phyloP scores from a whole-genome alignment of 1,140 invertebrate genomes.

The Patella vulgata region DNA sequence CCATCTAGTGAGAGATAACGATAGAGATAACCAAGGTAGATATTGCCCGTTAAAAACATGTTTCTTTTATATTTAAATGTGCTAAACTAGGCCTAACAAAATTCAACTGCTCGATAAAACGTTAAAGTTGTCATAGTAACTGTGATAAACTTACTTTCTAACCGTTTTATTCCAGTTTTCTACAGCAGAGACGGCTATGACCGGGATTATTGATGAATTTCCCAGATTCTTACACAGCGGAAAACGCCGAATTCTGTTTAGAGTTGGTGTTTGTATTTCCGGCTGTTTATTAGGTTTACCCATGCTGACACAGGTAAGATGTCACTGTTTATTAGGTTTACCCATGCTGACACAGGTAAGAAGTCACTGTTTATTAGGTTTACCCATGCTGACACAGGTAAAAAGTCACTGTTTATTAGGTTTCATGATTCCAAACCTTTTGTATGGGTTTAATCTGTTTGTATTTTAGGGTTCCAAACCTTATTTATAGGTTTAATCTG shows the following conservation, averaged over 20 bases:
- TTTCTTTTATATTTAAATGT: too few species aligned
- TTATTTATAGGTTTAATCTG: too few species aligned
- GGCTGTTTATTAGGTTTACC: constrained; percentile 75
- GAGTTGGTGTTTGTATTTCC: constrained; percentile 69
- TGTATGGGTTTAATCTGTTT: too few species aligned
- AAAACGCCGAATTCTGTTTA: constrained; percentile 33
- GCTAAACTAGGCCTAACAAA: too few species aligned
- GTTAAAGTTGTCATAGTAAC: too few species aligned
- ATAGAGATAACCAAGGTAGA: too few species aligned
- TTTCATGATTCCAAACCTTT: too few species aligned
- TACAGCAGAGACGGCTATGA: constrained; percentile 43
- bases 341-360: constrained; percentile 77
- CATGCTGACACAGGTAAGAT: constrained; percentile 76
- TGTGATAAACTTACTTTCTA: too few species aligned
- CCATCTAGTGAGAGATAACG: too few species aligned
- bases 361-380: constrained; percentile 73
- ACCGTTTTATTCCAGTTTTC: constrained; percentile 38
- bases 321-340: constrained; percentile 74
- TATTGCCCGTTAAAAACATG: too few species aligned
- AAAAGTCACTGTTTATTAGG: constrained; percentile 74
- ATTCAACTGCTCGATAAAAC: too few species aligned
- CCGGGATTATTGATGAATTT: constrained; percentile 42
- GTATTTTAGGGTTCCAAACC: too few species aligned
- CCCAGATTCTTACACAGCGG: constrained; percentile 21
- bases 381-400: constrained; percentile 77